These are phyloP conservation scores for Telmatochromis sp. DNA, from an alignment of 2,113 vertebrate genomes.

Conservation along the genomic window DNA sequence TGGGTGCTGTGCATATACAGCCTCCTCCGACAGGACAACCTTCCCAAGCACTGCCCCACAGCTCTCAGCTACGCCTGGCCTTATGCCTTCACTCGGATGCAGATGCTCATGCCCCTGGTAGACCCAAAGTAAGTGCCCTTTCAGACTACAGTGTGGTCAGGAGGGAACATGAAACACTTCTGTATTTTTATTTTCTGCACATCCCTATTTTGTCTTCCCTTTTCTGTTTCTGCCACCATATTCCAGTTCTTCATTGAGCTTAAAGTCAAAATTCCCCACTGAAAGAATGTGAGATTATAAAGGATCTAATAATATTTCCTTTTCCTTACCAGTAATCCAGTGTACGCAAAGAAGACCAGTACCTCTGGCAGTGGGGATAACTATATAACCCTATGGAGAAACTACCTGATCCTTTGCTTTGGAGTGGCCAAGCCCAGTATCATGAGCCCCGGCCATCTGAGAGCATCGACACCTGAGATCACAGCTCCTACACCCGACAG, in stretches of 20 bases:
- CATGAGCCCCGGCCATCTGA: constrained; percentile 91
- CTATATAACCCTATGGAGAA: constrained; percentile 90
- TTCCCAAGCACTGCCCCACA: constrained; percentile 89
- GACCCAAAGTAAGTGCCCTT: constrained; percentile 84
- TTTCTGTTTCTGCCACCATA: background rate
- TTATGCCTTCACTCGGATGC: constrained; percentile 89
- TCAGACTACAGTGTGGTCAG: background rate
- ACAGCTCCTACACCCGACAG: constrained; percentile 85
- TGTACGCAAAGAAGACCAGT: constrained; percentile 94
- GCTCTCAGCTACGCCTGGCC: constrained; percentile 97
- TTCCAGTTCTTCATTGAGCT: background rate
- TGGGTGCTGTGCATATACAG: constrained; percentile 96
- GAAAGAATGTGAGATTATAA: background rate
- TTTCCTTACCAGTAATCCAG: constrained; percentile 78
- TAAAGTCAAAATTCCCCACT: background rate
- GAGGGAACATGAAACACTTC: background rate
- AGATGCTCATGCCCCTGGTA: constrained; percentile 89
- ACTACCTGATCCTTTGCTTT: constrained; percentile 96
- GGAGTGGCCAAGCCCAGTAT: constrained; percentile 94
- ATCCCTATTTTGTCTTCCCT: background rate
- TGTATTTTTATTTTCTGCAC: background rate
- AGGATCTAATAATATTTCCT: background rate
- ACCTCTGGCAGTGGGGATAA: constrained; percentile 80
- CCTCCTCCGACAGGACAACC: constrained; percentile 89
- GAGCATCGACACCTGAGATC: constrained; percentile 93